Conservation (phyloP, 2,888 invertebrate genomes). For the Hydroisotoma schaefferi region DNA sequence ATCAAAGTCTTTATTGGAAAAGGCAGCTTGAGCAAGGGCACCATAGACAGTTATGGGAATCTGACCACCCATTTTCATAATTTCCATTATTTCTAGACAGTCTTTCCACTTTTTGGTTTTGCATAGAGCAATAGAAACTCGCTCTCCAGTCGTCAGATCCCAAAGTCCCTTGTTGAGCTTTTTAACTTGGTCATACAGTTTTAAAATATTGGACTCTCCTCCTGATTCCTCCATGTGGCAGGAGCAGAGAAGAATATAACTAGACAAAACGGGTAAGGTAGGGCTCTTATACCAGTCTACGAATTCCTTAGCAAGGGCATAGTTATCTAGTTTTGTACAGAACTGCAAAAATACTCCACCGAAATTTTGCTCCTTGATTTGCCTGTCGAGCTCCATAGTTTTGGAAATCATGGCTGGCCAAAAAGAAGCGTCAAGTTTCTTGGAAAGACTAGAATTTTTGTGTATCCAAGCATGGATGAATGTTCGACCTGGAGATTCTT, state of each 20-base stretch:
- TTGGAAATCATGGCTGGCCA: slow-evolving; percentile 13
- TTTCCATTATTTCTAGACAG: slow-evolving; percentile 60
- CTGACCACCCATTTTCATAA: slow-evolving; percentile 54
- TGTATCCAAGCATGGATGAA: slow-evolving; percentile 18
- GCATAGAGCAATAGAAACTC: slow-evolving; percentile 62
- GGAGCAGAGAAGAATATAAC: slow-evolving; percentile 22
- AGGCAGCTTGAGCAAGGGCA: slow-evolving; percentile 61
- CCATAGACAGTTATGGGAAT: slow-evolving; percentile 49
- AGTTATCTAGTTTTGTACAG: slow-evolving; percentile 55
- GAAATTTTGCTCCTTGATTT: slow-evolving; percentile 17
- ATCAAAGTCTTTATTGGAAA: slow-evolving; percentile 58
- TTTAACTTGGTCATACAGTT: slow-evolving; percentile 56
- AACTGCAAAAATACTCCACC: slow-evolving; percentile 61
- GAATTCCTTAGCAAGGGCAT: slow-evolving; percentile 60
- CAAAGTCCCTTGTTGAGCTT: slow-evolving; percentile 58
- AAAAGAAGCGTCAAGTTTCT: neutral
- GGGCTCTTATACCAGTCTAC: slow-evolving; percentile 57
- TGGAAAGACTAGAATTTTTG: neutral
- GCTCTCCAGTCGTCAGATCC: slow-evolving; percentile 61
- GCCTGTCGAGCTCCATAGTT: slow-evolving; percentile 11
- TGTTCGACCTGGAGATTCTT: slow-evolving; percentile 11
- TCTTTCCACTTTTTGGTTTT: slow-evolving; percentile 64
- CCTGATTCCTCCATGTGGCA: no score
- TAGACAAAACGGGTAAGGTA: slow-evolving; percentile 19
- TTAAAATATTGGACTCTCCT: slow-evolving; percentile 59